Evolutionary conservation across 2,113 vertebrate species (phyloP).

Genomic region (Macheiramphus alcinus): DNA sequence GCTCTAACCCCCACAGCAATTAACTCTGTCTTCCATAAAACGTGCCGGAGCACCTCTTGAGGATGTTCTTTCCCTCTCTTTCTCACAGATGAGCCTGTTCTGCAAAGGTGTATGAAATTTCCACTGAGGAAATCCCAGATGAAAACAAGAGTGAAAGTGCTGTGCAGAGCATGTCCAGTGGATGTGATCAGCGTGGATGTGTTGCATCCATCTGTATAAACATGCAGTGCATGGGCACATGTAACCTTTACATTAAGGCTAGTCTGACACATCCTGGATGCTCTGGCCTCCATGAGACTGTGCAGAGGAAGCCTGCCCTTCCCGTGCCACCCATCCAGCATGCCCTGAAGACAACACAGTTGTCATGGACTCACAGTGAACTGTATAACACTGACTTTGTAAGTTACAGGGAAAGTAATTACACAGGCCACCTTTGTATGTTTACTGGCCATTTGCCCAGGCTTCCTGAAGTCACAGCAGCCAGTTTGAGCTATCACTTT

Average conservation of each 20-base stretch:
- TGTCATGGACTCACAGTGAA: neutral
- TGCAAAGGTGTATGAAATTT: neutral
- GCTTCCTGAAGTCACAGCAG: neutral
- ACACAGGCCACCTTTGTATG: neutral
- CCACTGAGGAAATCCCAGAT: neutral
- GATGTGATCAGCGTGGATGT: neutral
- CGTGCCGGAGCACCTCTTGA: fast-evolving
- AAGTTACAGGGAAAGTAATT: neutral
- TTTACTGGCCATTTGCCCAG: neutral
- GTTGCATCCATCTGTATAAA: fast-evolving
- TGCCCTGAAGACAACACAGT: fast-evolving
- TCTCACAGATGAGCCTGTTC: neutral
- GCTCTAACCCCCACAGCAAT: neutral
- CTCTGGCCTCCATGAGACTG: fast-evolving
- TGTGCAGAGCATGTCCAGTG: fast-evolving
- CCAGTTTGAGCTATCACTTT: neutral
- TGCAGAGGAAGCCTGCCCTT: neutral
- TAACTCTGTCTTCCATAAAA: neutral
- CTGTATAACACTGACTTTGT: neutral
- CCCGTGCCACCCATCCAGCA: neutral
- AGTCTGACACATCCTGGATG: neutral
- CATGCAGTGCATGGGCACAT: fast-evolving
- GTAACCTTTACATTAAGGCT: neutral
- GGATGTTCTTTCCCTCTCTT: neutral
- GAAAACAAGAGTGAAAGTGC: neutral